Percentiles rank a stretch among this genome's conserved stretches.
These are phyloP conservation scores for Pararge aegeria DNA, from an alignment of 1,140 invertebrate genomes.

Conservation along the genomic window DNA sequence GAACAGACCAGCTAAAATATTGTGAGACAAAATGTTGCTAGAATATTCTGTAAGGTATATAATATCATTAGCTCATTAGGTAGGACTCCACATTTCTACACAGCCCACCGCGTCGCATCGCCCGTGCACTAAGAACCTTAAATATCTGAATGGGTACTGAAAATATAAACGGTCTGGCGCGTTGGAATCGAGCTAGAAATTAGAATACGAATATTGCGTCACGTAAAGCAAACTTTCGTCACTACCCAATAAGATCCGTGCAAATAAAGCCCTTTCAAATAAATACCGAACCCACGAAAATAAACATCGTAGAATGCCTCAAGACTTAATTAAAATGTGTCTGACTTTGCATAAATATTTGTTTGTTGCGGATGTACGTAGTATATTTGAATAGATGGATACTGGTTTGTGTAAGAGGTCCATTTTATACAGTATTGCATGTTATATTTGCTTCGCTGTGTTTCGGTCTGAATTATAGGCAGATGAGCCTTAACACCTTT, in stretches of 20 bases:
- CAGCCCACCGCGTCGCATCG: too few relatives aligned
- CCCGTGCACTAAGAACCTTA: too few relatives aligned
- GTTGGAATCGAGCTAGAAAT: not conserved
- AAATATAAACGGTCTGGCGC: not conserved
- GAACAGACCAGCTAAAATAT: not conserved
- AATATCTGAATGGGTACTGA: too few relatives aligned
- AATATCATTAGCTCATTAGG: too few relatives aligned
- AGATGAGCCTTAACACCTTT: too few relatives aligned
- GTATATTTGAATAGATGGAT: not conserved
- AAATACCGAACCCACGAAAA: not conserved
- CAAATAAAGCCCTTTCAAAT: not conserved
- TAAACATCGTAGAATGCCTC: not conserved
- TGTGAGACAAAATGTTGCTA: too few relatives aligned
- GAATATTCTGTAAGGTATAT: too few relatives aligned
- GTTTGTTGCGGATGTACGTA: not conserved
- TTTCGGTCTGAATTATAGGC: too few relatives aligned
- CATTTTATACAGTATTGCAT: too few relatives aligned
- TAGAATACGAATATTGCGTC: not conserved
- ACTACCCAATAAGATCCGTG: not conserved
- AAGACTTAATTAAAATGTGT: constrained; percentile 1
- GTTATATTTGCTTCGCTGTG: too few relatives aligned
- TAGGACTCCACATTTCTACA: too few relatives aligned
- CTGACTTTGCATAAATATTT: not conserved
- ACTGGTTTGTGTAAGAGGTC: not conserved
- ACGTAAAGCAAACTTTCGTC: not conserved